Evolutionary conservation across 2,888 invertebrate species (phyloP).

Genomic region (Plebejus anna): DNA sequence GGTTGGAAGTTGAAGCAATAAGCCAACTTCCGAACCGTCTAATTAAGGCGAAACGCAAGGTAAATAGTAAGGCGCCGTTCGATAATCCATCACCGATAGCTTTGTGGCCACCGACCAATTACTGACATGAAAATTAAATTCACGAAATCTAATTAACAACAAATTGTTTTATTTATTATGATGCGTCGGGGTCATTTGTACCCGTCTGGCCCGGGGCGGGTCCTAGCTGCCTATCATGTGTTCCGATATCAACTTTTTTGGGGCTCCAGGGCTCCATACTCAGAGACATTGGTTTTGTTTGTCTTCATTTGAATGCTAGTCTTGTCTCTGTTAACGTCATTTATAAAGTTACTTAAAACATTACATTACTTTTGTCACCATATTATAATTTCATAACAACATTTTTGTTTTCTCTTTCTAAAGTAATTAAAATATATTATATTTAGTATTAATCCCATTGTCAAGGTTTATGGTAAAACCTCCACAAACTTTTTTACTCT

Average conservation of each 20-base stretch:
- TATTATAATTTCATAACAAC: too few relatives aligned
- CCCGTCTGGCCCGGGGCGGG: conserved; percentile 72
- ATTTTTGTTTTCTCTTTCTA: too few relatives aligned
- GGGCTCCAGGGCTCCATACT: conserved; percentile 37
- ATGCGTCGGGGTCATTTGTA: conserved; percentile 78
- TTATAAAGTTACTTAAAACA: neutral
- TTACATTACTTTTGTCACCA: neutral
- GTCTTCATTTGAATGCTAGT: neutral
- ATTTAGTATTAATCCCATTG: too few relatives aligned
- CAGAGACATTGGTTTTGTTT: conserved; percentile 20
- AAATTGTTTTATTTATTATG: conserved; percentile 81
- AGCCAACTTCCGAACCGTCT: conserved; percentile 75
- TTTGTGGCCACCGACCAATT: conserved; percentile 80
- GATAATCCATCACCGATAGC: conserved; percentile 79
- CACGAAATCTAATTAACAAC: conserved; percentile 81
- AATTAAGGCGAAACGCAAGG: conserved; percentile 68
- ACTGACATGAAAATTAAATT: conserved; percentile 80
- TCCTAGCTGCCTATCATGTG: conserved; percentile 58
- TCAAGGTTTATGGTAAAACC: too few relatives aligned
- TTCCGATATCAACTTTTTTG: conserved; percentile 50
- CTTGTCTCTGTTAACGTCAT: neutral
- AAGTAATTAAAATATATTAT: too few relatives aligned
- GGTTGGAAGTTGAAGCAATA: conserved; percentile 71
- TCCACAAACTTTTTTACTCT: neutral
- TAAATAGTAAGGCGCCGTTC: conserved; percentile 73